Conservation (phyloP, 2,113 vertebrate species). For the Sterrhoptilus dennistouni region DNA sequence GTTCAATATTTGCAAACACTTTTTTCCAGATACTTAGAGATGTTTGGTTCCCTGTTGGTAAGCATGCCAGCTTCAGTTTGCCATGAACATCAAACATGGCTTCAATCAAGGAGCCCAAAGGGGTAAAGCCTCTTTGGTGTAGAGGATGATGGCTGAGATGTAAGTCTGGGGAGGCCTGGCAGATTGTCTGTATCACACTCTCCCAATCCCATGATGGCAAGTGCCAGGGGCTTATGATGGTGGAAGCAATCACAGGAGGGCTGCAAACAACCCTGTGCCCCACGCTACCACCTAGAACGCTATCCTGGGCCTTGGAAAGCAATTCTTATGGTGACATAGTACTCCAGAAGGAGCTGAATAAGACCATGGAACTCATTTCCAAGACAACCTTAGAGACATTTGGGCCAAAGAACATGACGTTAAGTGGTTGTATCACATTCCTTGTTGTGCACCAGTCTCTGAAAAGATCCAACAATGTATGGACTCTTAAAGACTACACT, state of each 20-base stretch:
- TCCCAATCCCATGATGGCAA: too few species aligned
- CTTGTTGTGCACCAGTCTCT: rapidly evolving
- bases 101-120: neutral
- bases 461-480: neutral
- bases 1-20: neutral
- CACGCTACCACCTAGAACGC: rapidly evolving
- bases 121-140: neutral
- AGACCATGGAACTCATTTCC: neutral
- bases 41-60: neutral
- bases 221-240: neutral
- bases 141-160: rapidly evolving
- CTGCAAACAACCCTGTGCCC: neutral
- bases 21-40: neutral
- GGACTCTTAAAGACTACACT: neutral
- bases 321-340: rapidly evolving
- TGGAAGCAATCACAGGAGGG: neutral
- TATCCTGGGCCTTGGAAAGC: neutral
- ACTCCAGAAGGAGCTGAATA: neutral
- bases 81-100: neutral
- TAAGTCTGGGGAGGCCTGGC: neutral
- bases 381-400: neutral
- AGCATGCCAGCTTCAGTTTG: rapidly evolving
- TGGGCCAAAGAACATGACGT: neutral
- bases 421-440: too few species aligned
- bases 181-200: neutral